Base-by-base conservation (phyloP, 2,888 invertebrate genomes). In the Polydrusus cervinus region DNA sequence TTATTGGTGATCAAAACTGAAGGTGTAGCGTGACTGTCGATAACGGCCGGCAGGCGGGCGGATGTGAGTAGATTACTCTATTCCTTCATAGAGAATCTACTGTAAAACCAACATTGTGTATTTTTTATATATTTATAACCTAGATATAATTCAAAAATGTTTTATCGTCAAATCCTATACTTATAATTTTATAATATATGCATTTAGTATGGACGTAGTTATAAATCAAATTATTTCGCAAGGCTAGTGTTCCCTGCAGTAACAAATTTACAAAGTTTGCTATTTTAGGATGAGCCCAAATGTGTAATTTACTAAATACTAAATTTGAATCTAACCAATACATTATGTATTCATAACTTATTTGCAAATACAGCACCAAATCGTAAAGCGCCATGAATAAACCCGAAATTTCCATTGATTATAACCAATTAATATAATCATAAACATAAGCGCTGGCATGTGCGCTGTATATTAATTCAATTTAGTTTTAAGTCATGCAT, bases 331-430 rank as follows among this genome's bases (percentile, higher is more conserved):
- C 53, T 66, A 53, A 66, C 38, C 66, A 13, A 55, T 68, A 55
- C 43, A 68, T 68, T 68, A 68, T 11, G 45, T 45, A 68, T 68
- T 68, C 55, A 68, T 57, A 43, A 68, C 57, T 57, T 68, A 68
- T 68, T 68, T 68, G 67, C 67, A 68, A 68, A 68, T 68, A 68
- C 67, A 68, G 67, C 67, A 68, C 57, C 67, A 40, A 68, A 68
- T 30, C 20, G 43, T 66, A 30, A 53, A 25, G 66, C 66, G 38
- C 7, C 10, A 49, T 34, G 67, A 68, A 68, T 68, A 68, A 68
- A 68, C 16, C 45, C 55, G 38, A 55, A 55, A 68, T 68, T 55
- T 68, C 57, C 67, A 68, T 68, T 57, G 57, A 68, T 68, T 57
- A 57, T n/a, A 18, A 68, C 57, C 67, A 57, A 68, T 68, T 57